These are phyloP conservation scores for Microtus oregoni DNA, from an alignment of 2,113 vertebrate genomes.

Conservation along the genomic window DNA sequence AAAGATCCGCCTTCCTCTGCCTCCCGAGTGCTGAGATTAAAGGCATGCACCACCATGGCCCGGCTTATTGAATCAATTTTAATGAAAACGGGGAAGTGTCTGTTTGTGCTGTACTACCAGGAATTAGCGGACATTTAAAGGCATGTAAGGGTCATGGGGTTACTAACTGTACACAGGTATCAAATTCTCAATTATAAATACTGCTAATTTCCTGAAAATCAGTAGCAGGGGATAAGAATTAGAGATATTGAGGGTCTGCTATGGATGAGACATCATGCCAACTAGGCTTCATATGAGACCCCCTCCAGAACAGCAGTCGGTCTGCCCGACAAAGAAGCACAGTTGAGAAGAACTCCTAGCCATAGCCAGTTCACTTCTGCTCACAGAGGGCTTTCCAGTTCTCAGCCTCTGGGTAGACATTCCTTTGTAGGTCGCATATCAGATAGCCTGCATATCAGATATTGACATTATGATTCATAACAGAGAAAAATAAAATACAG, in stretches of 20 bases:
- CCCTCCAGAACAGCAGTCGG: not conserved
- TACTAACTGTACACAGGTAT: not conserved
- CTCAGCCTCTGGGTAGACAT: not conserved
- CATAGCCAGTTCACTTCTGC: too few relatives aligned
- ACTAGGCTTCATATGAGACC: not conserved
- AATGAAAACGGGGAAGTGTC: not conserved
- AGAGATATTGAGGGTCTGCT: not conserved
- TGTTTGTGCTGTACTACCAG: not conserved
- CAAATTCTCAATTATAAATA: not conserved
- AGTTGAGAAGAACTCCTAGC: not conserved
- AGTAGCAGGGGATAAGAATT: not conserved
- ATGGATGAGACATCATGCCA: not conserved
- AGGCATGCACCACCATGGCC: too few relatives aligned
- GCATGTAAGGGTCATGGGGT: not conserved
- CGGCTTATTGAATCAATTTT: not conserved
- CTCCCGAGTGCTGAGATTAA: too few relatives aligned
- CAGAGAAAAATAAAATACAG: not conserved
- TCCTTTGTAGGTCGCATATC: not conserved
- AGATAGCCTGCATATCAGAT: not conserved
- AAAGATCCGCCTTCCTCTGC: too few relatives aligned
- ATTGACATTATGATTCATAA: not conserved
- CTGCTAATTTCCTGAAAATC: not conserved
- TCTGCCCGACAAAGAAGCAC: not conserved
- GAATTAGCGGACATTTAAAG: not conserved
- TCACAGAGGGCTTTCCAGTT: not conserved